phyloP scores from a whole-genome alignment of 1,140 invertebrate genomes.

The Microplitis demolitor region DNA sequence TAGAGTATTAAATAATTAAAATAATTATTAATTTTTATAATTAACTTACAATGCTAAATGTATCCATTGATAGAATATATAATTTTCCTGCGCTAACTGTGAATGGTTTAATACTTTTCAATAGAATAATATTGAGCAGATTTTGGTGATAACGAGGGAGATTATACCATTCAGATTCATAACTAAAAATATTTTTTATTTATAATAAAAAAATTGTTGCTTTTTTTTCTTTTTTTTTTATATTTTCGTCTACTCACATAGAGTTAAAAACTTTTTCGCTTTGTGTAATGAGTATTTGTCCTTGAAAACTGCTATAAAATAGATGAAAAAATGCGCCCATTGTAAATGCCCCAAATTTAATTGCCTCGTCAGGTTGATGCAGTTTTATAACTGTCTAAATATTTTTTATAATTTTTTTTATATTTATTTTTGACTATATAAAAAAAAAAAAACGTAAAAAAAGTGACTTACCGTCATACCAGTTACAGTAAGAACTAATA shows the following conservation, averaged over 20 bases:
- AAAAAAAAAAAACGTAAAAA: background rate
- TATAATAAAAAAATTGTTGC: background rate
- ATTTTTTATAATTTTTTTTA: no score
- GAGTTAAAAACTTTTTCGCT: conserved; percentile 19
- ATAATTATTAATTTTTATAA: background rate
- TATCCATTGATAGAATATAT: conserved; percentile 23
- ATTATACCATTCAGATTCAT: conserved; percentile 25
- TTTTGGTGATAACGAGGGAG: conserved; percentile 24
- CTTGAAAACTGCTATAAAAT: conserved; percentile 27
- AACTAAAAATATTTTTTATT: conserved; percentile 19
- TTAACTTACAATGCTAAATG: conserved; percentile 30
- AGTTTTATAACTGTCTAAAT: conserved; percentile 20
- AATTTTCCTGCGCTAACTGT: conserved; percentile 30
- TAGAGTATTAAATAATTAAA: background rate
- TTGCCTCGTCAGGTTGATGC: conserved; percentile 2
- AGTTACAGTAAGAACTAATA: background rate
- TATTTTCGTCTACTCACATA: conserved; percentile 21
- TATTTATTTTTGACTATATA: no score
- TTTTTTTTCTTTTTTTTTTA: background rate
- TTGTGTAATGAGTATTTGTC: conserved; percentile 27
- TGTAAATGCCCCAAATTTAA: conserved; percentile 21
- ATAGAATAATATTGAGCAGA: conserved; percentile 25
- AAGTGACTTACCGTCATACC: background rate
- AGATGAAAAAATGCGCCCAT: conserved; percentile 21
- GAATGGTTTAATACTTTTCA: conserved; percentile 24